A percentile compares a stretch with the other conserved stretches of the same genome.
Conservation (phyloP, 2,888 invertebrate species). For the Notodonta dromedarius region DNA sequence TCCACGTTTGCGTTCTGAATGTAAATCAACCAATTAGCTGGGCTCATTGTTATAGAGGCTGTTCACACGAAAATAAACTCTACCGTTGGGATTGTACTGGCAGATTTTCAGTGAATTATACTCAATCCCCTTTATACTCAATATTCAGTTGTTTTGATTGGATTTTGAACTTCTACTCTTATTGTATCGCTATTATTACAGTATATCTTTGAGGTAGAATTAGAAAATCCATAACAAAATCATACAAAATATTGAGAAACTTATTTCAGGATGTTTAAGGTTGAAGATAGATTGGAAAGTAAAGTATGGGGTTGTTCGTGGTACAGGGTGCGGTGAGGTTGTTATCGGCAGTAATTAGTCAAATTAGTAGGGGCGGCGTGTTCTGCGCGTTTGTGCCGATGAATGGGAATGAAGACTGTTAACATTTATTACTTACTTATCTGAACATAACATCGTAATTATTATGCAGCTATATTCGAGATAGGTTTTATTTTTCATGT, state of each 20-base stretch:
- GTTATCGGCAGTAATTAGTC: slow-evolving; percentile 70
- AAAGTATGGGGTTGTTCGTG: slow-evolving; percentile 31
- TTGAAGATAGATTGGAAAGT: slow-evolving; percentile 27
- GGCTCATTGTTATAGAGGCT: slow-evolving; percentile 28
- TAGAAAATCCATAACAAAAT: not conserved
- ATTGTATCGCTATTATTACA: slow-evolving; percentile 5
- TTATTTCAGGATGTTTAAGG: slow-evolving; percentile 7
- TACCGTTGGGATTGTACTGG: slow-evolving; percentile 16
- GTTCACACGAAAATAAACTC: slow-evolving; percentile 29
- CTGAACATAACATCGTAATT: not conserved
- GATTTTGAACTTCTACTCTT: not conserved
- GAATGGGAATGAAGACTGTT: slow-evolving; percentile 1
- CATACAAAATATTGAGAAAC: slow-evolving; percentile 3
- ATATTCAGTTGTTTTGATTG: not conserved
- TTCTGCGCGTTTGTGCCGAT: slow-evolving; percentile 19
- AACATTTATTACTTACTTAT: slow-evolving; percentile 4
- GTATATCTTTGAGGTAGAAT: slow-evolving; percentile 12
- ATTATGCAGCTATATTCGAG: not conserved
- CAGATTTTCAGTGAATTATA: slow-evolving; percentile 12
- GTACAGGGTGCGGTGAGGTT: slow-evolving; percentile 51
- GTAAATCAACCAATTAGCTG: slow-evolving; percentile 64
- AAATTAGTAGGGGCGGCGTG: slow-evolving; percentile 63
- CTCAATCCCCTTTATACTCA: not conserved
- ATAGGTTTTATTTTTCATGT: not conserved
- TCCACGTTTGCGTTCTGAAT: slow-evolving; percentile 41